These are phyloP conservation scores for Acanthococcus lagerstroemiae DNA, from an alignment of 2,888 invertebrate species.

Conservation along the genomic window DNA sequence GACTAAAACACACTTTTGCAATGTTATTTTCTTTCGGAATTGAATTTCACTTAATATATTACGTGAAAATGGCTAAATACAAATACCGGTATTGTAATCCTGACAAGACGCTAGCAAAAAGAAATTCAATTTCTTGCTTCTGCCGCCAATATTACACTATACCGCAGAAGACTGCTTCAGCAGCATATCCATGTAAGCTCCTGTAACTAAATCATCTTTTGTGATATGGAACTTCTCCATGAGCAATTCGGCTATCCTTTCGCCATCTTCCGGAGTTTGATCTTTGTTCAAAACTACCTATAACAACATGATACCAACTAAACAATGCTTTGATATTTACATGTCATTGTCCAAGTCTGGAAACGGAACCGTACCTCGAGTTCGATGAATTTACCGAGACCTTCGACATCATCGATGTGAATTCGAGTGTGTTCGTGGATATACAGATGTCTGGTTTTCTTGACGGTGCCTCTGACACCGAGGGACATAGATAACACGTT, in stretches of 20 bases:
- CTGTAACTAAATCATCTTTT: constrained; percentile 54
- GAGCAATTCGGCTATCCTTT: constrained; percentile 57
- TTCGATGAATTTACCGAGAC: constrained; percentile 71
- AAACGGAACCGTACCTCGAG: constrained; percentile 53
- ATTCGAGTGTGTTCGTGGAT: constrained; percentile 73
- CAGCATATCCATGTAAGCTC: constrained; percentile 67
- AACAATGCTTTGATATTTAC: not conserved
- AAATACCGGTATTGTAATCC: too few species aligned
- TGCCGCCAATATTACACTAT: too few species aligned
- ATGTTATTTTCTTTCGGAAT: too few species aligned
- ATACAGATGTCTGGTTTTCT: constrained; percentile 66
- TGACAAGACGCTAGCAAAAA: too few species aligned
- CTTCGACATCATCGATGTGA: constrained; percentile 75
- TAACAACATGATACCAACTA: constrained; percentile 35
- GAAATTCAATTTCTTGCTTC: too few species aligned
- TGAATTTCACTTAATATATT: too few species aligned
- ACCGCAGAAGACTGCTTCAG: not conserved
- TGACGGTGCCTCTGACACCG: constrained; percentile 61
- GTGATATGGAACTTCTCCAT: constrained; percentile 56
- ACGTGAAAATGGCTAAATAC: too few species aligned
- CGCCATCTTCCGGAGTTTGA: constrained; percentile 57
- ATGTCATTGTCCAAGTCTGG: not conserved
- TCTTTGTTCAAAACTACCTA: constrained; percentile 57
- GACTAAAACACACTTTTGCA: too few species aligned
- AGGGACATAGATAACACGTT: constrained; percentile 51